phyloP scores from a whole-genome alignment of 2,113 vertebrate species.

The Plecturocebus donacophilus region DNA sequence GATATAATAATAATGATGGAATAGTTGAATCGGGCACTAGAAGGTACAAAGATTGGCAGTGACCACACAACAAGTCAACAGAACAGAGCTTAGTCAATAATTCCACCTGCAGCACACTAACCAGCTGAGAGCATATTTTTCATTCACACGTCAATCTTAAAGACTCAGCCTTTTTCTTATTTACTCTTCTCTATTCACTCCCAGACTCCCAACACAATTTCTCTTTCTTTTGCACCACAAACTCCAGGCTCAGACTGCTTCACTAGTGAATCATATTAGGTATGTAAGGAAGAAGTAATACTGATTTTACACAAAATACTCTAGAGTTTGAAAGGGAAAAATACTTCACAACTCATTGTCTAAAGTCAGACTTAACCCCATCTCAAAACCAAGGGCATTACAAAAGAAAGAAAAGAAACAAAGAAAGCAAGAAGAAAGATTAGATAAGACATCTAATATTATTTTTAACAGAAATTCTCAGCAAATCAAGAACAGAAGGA shows the following conservation, averaged over 20 bases:
- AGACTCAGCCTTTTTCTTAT: neutral
- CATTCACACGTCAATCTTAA: neutral
- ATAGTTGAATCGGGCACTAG: neutral
- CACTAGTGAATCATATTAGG: too few relatives aligned
- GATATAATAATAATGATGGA: neutral
- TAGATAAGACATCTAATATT: too few relatives aligned
- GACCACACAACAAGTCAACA: neutral
- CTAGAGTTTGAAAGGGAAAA: neutral
- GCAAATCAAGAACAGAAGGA: too few relatives aligned
- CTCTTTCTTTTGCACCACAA: neutral
- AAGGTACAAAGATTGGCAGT: fast-evolving
- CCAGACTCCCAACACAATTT: neutral
- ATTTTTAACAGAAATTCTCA: too few relatives aligned
- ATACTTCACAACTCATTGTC: neutral
- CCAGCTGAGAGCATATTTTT: neutral
- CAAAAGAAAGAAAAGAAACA: neutral
- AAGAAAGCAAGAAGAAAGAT: neutral
- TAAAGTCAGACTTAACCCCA: neutral
- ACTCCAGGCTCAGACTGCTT: too few relatives aligned
- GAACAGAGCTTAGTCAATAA: neutral
- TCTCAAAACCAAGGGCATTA: neutral
- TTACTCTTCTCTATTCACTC: neutral
- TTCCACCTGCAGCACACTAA: neutral
- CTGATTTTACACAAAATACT: neutral
- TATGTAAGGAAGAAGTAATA: too few relatives aligned